Evolutionary conservation across 1,140 invertebrate species (phyloP).

Genomic region (Argopecten irradians): DNA sequence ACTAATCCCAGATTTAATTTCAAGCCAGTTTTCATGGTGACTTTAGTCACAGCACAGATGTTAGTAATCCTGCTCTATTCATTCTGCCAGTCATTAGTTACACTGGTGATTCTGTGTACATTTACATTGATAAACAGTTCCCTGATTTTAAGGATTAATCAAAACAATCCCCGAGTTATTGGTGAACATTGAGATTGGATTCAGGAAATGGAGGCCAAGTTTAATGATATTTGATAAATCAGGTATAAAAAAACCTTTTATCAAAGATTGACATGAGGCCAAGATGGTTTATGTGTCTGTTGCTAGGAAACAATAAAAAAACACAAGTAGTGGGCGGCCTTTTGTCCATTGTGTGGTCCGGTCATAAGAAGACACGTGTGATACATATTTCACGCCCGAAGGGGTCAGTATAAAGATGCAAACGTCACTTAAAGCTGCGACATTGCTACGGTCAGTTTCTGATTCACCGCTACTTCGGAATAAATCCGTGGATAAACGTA

Average conservation of each 20-base stretch:
- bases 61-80: background rate
- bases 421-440: background rate
- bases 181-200: background rate
- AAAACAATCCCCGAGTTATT: background rate
- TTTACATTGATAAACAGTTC: background rate
- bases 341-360: background rate
- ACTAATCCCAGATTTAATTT: background rate
- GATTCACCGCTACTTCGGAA: background rate
- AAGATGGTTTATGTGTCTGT: background rate
- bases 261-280: background rate
- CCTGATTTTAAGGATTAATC: background rate
- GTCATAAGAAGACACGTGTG: background rate
- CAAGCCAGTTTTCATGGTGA: slow-evolving; percentile 20
- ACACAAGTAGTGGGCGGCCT: background rate
- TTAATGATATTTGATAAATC: slow-evolving; percentile 10
- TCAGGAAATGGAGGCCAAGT: background rate
- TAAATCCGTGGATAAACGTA: background rate
- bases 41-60: background rate
- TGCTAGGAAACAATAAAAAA: background rate
- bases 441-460: background rate
- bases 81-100: background rate
- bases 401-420: background rate
- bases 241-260: background rate
- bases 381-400: slow-evolving; percentile 13
- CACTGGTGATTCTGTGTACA: background rate